Base-by-base conservation (phyloP, 2,797 vertebrate species). In the Huso huso region DNA sequence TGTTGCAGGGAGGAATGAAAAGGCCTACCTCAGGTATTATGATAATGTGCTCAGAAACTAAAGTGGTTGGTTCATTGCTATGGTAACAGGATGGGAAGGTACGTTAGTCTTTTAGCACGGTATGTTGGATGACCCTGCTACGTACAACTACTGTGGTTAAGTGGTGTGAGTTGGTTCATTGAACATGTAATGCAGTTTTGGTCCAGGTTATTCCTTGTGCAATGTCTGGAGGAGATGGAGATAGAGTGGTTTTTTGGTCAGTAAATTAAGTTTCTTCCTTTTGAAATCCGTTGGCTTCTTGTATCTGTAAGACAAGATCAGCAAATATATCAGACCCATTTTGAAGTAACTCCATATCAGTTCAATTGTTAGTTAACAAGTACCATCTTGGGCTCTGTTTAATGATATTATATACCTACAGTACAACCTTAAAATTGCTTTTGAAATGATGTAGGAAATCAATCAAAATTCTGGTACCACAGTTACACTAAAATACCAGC, bases 231-330 rank as follows among this genome's bases (percentile, higher is more conserved):
- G 90, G 68, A 99, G 92, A 78, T 99, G 96, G 75, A 99, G 96
- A 85, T 94, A 99, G 74, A 99, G 95, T 80, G 95, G 96, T 86
- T 99, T 99, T 93, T 95, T 99, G 65, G 96, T 98, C 77, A 99
- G 87, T 73, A 99, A 90, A 70, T 96, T 93, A 71, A 99, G 87
- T 79, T 98, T 99, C 92, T 98, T 99, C 85, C 96, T 92, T 86
- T 94, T 99, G 85, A 95, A 99, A 84, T 99, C 97, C 10, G 96
- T 98, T 74, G 97, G 96, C 85, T 99, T 99, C 90, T 95, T 99
- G 90, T 99, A 99, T 82, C 96, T 99, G 84, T 64, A 81, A 87
- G 57, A 51, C 8, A 10, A 67, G 8, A 49, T 51, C n/a, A 68
- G 13, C n/a, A 49, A 64, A 13, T 18, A 18, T 18, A 18, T 18